Conservation (phyloP, 2,797 vertebrate species). For the Cyclura pinguis region DNA sequence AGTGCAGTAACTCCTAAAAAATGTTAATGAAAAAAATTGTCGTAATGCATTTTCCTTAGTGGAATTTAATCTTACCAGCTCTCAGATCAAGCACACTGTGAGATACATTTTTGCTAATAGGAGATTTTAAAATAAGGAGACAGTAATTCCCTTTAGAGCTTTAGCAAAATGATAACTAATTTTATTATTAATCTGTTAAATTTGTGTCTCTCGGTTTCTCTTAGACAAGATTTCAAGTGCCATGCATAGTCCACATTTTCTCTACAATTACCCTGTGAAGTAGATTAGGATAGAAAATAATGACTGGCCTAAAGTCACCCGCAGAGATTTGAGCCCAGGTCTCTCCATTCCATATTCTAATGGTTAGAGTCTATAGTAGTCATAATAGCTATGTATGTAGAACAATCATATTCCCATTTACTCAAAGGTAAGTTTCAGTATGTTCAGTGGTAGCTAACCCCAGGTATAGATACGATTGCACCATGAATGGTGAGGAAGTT, state of each 20-base stretch:
- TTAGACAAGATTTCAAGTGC: neutral
- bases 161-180: neutral
- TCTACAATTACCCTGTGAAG: neutral
- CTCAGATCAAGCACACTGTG: neutral
- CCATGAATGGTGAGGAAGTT: neutral
- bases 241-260: neutral
- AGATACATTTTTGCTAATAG: slow-evolving; percentile 24
- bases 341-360: neutral
- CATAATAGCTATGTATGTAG: neutral
- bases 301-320: neutral
- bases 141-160: neutral
- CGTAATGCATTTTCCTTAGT: accelerated
- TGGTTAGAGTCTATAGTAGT: neutral
- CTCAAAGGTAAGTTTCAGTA: no score
- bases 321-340: neutral
- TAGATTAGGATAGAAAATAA: neutral
- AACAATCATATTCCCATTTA: neutral
- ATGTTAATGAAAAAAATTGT: neutral
- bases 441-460: neutral
- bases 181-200: neutral
- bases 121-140: slow-evolving; percentile 9
- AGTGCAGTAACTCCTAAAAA: neutral
- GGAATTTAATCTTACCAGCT: neutral
- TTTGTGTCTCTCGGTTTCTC: neutral
- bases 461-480: neutral